Base-by-base conservation (phyloP, 2,888 invertebrate species). In the Watsonalla cultraria region DNA sequence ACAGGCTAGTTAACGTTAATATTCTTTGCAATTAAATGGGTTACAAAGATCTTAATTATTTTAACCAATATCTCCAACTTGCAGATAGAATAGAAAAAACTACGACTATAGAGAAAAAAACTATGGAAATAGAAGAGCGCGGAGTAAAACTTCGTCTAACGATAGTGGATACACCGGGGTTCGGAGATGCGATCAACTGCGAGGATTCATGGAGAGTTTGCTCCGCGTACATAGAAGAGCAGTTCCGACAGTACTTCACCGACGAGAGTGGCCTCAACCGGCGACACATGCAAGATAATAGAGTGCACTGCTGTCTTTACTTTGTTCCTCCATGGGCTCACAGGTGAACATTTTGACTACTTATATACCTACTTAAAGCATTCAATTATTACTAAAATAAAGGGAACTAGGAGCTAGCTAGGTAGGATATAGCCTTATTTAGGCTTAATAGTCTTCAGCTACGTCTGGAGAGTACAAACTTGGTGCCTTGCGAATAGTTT, bases 251-350 rank as follows among this genome's bases (percentile, higher is more conserved):
- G 76, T 95, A 95, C 78, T 95, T 97, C 79, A 96, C 95, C 2
- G 97, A 97, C 71, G 99, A 99, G 86, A 98, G 98, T 81, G 98
- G 98, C 34, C 92, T 99, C 35, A 98, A 99, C 84, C 92, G 99
- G 54, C 93, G 97, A 74, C 97, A 98, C 82, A 98, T 98, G 80
- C 96, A 97, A 74, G 99, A 99, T 85, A 98, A 98, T 82, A 92
- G 99, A 58, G 98, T 99, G 9, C 98, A 99, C 79, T 98, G 98
- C 84, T 98, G 96, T 80, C 92, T 98, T 51, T 98, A 98, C 80
- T 98, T 98, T 82, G 95, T 98, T 59, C 97, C 98, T 46, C 98
- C 98, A 2, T 98, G 96, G 92, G 97, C 98, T 8, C 98, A 97
- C 84, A 98, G 98, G 97, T 98, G 86, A 37, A 77, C 67, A 58